phyloP scores from a whole-genome alignment of 2,113 vertebrate genomes.

The Misgurnus mizolepis region DNA sequence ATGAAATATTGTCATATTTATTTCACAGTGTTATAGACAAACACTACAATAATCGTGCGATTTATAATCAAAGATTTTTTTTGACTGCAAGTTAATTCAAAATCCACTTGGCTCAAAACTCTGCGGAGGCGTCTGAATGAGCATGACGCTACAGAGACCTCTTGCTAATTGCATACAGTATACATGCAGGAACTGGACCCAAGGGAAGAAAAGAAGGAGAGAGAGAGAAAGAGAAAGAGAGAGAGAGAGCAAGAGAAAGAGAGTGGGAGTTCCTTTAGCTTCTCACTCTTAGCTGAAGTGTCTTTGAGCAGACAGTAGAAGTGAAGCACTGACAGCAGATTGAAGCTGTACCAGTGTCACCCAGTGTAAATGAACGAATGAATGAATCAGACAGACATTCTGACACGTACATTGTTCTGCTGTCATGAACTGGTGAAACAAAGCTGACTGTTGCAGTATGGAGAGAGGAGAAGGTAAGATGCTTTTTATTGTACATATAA shows the following conservation, averaged over 20 bases:
- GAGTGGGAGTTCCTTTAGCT: constrained; percentile 48
- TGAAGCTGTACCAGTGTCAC: constrained; percentile 36
- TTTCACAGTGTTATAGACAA: too few relatives aligned
- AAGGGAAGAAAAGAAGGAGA: constrained; percentile 47
- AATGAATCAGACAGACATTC: constrained; percentile 27
- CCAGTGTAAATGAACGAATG: constrained; percentile 24
- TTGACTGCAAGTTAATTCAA: too few relatives aligned
- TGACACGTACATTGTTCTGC: constrained; percentile 22
- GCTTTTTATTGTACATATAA: background rate
- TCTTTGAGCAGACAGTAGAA: constrained; percentile 34
- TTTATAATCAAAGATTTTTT: too few relatives aligned
- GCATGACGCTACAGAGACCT: constrained; percentile 61
- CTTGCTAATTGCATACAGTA: constrained; percentile 61
- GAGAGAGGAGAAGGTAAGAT: constrained; percentile 56
- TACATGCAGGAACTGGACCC: constrained; percentile 58
- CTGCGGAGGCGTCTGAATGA: too few relatives aligned
- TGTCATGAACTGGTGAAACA: constrained; percentile 44
- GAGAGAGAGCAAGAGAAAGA: constrained; percentile 29
- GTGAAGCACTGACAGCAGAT: constrained; percentile 32
- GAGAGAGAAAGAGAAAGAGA: constrained; percentile 38
- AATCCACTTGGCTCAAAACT: too few relatives aligned
- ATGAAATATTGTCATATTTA: too few relatives aligned
- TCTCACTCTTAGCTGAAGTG: constrained; percentile 41
- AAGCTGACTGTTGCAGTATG: constrained; percentile 46
- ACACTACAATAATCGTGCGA: too few relatives aligned